Conservation (phyloP, 2,888 invertebrate genomes). For the Conistra vaccinii region DNA sequence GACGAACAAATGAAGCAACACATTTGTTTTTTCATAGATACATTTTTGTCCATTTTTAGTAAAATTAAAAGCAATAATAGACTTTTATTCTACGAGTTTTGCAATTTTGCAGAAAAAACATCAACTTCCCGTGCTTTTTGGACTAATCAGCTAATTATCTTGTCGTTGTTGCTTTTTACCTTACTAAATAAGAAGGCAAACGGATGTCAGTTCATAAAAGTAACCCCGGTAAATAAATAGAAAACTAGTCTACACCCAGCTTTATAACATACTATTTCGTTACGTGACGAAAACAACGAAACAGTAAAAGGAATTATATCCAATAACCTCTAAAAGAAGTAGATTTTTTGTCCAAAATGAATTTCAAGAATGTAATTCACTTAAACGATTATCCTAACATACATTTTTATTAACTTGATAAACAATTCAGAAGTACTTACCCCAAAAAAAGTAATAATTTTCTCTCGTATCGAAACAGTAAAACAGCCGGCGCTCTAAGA, state of each 20-base stretch:
- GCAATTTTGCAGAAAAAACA: not conserved
- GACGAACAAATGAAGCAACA: conserved; percentile 8
- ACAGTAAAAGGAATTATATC: conserved; percentile 14
- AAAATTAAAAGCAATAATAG: not conserved
- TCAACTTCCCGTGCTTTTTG: not conserved
- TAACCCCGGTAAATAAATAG: conserved; percentile 10
- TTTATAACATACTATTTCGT: conserved; percentile 9
- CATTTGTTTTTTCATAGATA: not conserved
- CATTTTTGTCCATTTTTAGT: conserved; percentile 7
- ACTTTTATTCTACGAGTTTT: not conserved
- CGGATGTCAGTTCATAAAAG: conserved; percentile 12
- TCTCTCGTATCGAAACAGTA: conserved; percentile 10
- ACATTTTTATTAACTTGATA: conserved; percentile 11
- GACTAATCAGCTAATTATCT: not conserved
- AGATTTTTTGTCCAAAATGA: conserved; percentile 18
- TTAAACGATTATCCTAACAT: conserved; percentile 10
- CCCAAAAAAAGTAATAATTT: conserved; percentile 2
- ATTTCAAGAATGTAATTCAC: conserved; percentile 9
- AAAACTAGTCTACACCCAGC: conserved; percentile 2
- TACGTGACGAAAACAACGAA: conserved; percentile 14
- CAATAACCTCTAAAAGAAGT: conserved; percentile 1
- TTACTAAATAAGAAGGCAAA: conserved; percentile 12
- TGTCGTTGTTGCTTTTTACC: conserved; percentile 12
- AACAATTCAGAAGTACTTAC: conserved; percentile 10
- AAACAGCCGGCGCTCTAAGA: conserved; percentile 5